phyloP scores from a whole-genome alignment of 2,797 vertebrate genomes.

The Emydoidea blandingii region DNA sequence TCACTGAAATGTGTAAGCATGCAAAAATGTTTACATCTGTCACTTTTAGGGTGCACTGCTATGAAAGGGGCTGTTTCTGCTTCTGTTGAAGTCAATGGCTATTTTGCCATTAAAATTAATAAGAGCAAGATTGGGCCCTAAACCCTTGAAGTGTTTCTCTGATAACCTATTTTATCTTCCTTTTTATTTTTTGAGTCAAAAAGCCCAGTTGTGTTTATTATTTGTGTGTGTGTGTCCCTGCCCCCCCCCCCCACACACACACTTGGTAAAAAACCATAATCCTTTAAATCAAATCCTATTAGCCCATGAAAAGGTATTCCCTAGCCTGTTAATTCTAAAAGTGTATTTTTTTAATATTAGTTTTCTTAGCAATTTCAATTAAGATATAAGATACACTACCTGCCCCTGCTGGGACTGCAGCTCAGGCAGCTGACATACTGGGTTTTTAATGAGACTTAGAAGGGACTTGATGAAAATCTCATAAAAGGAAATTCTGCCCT shows the following conservation, averaged over 20 bases:
- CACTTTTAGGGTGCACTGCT: not conserved
- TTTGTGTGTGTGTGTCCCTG: conserved; percentile 24
- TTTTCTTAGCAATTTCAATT: conserved; percentile 36
- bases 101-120: conserved; percentile 8
- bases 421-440: conserved; percentile 28
- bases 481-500: conserved; percentile 32
- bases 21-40: not conserved
- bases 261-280: not conserved
- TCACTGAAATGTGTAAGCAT: not conserved
- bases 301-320: conserved; percentile 40
- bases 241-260: not conserved
- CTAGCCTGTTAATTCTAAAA: conserved; percentile 16
- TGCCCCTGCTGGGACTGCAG: not conserved
- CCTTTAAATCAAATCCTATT: not conserved
- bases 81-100: not conserved
- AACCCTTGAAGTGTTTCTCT: conserved; percentile 21
- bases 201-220: not conserved
- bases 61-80: not conserved
- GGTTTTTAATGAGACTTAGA: conserved; percentile 1
- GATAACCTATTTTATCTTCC: conserved; percentile 4
- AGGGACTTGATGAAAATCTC: conserved; percentile 51
- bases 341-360: conserved; percentile 24
- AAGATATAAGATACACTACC: conserved; percentile 29
- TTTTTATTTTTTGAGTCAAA: not conserved
- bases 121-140: not conserved